Evolutionary conservation across 2,888 invertebrate genomes (phyloP), one percentile per base, ranked within the genome.

Genomic region (Drosophila rellima): DNA sequence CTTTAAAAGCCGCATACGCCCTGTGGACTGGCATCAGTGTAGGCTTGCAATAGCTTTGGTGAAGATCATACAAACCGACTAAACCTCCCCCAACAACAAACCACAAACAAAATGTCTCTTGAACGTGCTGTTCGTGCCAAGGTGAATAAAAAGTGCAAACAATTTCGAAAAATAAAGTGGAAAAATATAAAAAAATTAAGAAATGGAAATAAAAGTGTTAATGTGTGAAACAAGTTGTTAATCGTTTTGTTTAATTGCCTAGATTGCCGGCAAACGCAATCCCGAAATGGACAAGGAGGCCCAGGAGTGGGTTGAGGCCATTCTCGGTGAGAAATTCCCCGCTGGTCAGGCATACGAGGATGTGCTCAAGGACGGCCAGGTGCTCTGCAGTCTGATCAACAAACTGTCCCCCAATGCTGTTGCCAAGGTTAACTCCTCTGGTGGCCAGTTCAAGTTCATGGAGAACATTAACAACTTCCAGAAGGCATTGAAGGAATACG

Each of bases 401-500:
- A 97, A 96, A 92, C 93, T 99, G 84, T 93, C 95, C 79, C 99
- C 99, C 50, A 98, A 98, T 88, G 94, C 97, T 75, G 94, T 99
- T 71, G 91, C 95, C 91, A 99, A 98, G 93, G 96, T 99, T 93
- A 98, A 99, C 94, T 95, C 96, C 82, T 95, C 96, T 50, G 98
- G 98, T 84, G 98, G 98, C 92, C 98, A 98, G 92, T 99, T 99
- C 95, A 99, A 99, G 92, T 96, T 99, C 96, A 99, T 99, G 99
- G 99, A 99, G 93, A 99, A 99, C 94, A 98, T 99, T 93, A 98
- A 97, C 94, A 92, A 92, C 94, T 98, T 99, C 95, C 96, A 97
- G 92, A 95, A 95, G 61, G 98, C 97, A 11, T 94, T 97, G 84
- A 96, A 96, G 92, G 95, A 94, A 0, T 97, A 98, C 92, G 99